Evolutionary conservation across 2,888 invertebrate species (phyloP), one percentile per base, ranked within the genome.

Genomic region (Gymnosoma rotundatum): DNA sequence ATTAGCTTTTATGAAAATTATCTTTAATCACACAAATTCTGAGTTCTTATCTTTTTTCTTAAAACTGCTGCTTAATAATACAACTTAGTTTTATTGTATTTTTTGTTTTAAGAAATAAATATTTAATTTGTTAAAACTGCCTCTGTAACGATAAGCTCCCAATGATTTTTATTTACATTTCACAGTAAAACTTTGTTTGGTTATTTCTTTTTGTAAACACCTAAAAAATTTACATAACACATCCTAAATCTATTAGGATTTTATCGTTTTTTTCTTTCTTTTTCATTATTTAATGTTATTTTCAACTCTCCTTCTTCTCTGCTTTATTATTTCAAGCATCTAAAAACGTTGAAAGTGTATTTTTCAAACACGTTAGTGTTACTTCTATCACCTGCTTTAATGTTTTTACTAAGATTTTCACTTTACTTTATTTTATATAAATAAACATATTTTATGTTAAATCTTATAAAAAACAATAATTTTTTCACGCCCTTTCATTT

Each of bases 361-460:
- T 16, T 38, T 16, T 20, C 58, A 58, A n/a, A 64, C n/a, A 54
- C n/a, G 25, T 58, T 84, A 54, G 52, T 78, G 78, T 81, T 81
- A 78, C 74, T 70, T 81, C 60, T 81, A 70, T 78, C 84, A 84
- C 84, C 81, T 84, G 84, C 58, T 72, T 84, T 76, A 69, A 73
- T 84, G 69, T 73, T 78, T 81, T 69, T 45, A 7, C 18, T 32
- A 9, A 9, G 20, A 52, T 32, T 36, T 45, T 56, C 61, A 6
- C 50, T 52, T n/a, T 52, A 52, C 2, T 20, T 70, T 25, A 21
- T 32, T 72, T 73, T 38, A 45, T 32, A 63, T 69, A 84, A 70
- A 81, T 74, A 78, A 83, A 78, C 78, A 81, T 81, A 81, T 81
- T 81, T 84, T 81, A 78, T 60, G 70, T 25, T 73, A 79, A 83